Conservation (phyloP, 2,797 vertebrate species). For the Eupleurogrammus muticus region DNA sequence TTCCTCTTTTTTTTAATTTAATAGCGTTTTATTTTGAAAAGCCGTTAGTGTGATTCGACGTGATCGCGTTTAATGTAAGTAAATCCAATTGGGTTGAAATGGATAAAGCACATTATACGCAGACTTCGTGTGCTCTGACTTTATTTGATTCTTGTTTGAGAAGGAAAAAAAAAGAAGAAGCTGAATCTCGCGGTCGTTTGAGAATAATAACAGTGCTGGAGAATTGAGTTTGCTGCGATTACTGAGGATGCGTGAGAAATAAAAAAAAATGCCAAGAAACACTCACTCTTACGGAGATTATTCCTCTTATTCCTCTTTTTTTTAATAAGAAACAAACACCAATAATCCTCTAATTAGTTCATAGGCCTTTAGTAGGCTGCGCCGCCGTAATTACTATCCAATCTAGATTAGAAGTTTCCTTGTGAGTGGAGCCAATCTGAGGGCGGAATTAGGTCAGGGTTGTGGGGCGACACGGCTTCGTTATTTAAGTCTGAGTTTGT, state of each 20-base stretch:
- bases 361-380: conserved; percentile 78
- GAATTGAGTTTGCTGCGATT: conserved; percentile 37
- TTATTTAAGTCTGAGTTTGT: conserved; percentile 82
- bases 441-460: conserved; percentile 82
- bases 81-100: conserved; percentile 11
- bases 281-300: conserved; percentile 31
- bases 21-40: neutral
- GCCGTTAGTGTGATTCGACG: neutral
- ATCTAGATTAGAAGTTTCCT: conserved; percentile 79
- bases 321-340: conserved; percentile 77
- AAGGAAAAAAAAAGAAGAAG: neutral
- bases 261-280: conserved; percentile 41
- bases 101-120: neutral
- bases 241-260: conserved; percentile 38
- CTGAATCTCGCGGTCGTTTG: conserved; percentile 14
- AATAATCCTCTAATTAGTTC: conserved; percentile 81
- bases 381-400: conserved; percentile 79
- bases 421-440: conserved; percentile 71
- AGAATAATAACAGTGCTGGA: conserved; percentile 21
- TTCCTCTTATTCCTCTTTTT: conserved; percentile 39
- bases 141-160: conserved; percentile 34
- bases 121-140: conserved; percentile 1
- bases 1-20: neutral
- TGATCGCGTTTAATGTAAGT: neutral
- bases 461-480: conserved; percentile 76